phyloP scores from a whole-genome alignment of 2,888 invertebrate species.

The Mimumesa dahlbomi region DNA sequence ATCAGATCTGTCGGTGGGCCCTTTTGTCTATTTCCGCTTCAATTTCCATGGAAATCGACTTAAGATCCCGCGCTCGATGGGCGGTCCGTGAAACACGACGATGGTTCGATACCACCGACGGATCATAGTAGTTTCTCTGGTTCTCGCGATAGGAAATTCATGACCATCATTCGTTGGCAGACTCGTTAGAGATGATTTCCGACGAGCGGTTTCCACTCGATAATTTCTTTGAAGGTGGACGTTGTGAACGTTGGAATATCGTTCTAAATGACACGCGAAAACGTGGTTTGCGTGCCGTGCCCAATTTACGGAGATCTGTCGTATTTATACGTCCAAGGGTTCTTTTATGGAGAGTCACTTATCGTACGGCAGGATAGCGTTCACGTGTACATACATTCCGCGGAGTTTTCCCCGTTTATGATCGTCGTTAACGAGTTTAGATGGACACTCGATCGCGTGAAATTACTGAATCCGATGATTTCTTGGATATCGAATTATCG shows the following conservation, averaged over 20 bases:
- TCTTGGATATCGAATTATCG: too few relatives aligned
- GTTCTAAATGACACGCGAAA: conserved; percentile 40
- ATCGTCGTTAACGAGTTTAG: too few relatives aligned
- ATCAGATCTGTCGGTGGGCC: conserved; percentile 33
- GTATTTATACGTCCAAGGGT: too few relatives aligned
- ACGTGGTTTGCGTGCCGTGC: conserved; percentile 11
- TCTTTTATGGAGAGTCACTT: too few relatives aligned
- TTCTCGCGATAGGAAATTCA: conserved; percentile 22
- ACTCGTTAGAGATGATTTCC: conserved; percentile 39
- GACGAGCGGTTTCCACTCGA: conserved; percentile 36
- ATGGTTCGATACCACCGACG: conserved; percentile 26
- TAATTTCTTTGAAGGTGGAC: too few relatives aligned
- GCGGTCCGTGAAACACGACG: conserved; percentile 32
- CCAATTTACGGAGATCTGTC: conserved; percentile 23
- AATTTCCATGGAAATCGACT: conserved; percentile 60
- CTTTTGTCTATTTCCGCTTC: conserved; percentile 52
- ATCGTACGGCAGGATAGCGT: too few relatives aligned
- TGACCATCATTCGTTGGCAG: neutral
- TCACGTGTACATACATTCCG: too few relatives aligned
- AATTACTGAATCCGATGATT: too few relatives aligned
- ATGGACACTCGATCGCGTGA: too few relatives aligned
- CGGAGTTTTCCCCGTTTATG: too few relatives aligned
- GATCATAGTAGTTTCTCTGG: conserved; percentile 26
- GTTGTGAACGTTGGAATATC: conserved; percentile 35
- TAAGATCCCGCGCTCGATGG: conserved; percentile 39